Conservation (phyloP, 2,888 invertebrate genomes). For the Caenorhabditis angaria region DNA sequence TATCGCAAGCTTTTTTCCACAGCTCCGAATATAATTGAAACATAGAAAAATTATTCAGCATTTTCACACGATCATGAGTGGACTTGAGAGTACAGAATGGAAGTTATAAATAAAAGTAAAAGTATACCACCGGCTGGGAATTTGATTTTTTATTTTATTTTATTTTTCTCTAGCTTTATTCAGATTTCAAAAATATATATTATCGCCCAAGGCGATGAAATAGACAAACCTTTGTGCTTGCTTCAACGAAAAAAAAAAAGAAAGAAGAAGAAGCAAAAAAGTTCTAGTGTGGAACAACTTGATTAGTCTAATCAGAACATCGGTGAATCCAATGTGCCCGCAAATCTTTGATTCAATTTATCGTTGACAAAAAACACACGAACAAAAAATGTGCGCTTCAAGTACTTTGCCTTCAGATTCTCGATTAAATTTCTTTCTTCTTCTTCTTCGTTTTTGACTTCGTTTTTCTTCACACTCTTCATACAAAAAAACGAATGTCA, state of each 20-base stretch:
- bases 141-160: constrained; percentile 11
- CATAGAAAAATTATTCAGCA: not conserved
- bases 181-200: constrained; percentile 1
- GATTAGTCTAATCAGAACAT: constrained; percentile 51
- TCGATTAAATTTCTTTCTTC: not conserved
- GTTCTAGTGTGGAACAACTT: constrained; percentile 31
- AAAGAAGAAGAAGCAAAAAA: constrained; percentile 21
- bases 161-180: not conserved
- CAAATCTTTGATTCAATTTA: constrained; percentile 46
- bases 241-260: constrained; percentile 2
- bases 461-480: not conserved
- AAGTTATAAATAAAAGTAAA: constrained; percentile 16
- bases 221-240: not conserved
- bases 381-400: constrained; percentile 1
- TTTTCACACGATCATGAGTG: constrained; percentile 45
- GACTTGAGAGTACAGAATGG: constrained; percentile 24
- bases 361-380: constrained; percentile 11
- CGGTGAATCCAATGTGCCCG: constrained; percentile 34
- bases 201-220: constrained; percentile 4
- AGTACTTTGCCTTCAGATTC: constrained; percentile 12
- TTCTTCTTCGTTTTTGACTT: not conserved
- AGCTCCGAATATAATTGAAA: not conserved
- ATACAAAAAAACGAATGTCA: not conserved
- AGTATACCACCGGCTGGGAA: constrained; percentile 9
- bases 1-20: no score